phyloP scores from a whole-genome alignment of 2,797 vertebrate genomes.

The Hyperoplus immaculatus region DNA sequence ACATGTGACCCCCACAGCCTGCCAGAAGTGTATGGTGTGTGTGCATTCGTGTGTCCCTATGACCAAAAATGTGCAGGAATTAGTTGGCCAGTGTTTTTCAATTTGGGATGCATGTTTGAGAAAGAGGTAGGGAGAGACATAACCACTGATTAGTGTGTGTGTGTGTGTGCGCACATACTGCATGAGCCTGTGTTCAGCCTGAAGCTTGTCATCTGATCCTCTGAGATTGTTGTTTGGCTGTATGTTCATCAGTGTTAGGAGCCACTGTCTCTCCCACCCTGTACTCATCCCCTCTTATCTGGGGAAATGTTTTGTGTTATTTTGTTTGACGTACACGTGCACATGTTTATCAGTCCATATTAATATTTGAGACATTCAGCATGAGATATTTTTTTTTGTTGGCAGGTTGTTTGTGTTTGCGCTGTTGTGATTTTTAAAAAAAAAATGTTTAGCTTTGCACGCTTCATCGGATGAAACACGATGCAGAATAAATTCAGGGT shows the following conservation, averaged over 20 bases:
- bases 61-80: background rate
- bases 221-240: slow-evolving; percentile 29
- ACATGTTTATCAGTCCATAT: background rate
- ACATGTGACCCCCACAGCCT: slow-evolving; percentile 48
- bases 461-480: background rate
- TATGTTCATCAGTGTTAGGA: slow-evolving; percentile 63
- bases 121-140: background rate
- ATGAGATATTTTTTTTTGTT: slow-evolving; percentile 16
- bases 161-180: background rate
- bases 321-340: slow-evolving; percentile 12
- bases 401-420: slow-evolving; percentile 2
- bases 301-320: slow-evolving; percentile 26
- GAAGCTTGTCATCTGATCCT: slow-evolving; percentile 72
- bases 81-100: background rate
- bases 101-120: slow-evolving; percentile 15
- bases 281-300: slow-evolving; percentile 56
- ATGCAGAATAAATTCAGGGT: slow-evolving; percentile 9
- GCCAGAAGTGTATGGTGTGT: slow-evolving; percentile 18
- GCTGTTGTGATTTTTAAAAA: background rate
- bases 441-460: background rate
- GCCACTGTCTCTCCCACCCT: slow-evolving; percentile 37
- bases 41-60: background rate
- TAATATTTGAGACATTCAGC: background rate
- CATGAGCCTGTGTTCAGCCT: slow-evolving; percentile 19
- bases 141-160: background rate